Base-by-base conservation (phyloP, 1,140 invertebrate genomes). In the Meloidogyne floridensis region DNA sequence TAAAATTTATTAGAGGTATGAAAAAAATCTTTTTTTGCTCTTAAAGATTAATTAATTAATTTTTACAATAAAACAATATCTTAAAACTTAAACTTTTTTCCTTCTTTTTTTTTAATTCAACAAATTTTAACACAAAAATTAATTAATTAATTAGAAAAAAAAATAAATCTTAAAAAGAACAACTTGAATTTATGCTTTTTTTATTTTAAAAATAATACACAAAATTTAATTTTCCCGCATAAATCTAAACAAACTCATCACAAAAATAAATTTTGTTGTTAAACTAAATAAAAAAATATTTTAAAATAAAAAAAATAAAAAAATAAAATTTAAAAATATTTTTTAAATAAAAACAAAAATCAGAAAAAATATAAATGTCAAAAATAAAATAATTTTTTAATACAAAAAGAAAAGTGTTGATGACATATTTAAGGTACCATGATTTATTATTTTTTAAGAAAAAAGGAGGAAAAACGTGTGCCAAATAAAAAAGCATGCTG, bases 91-190 rank as follows among this genome's bases (percentile, higher is more conserved):
- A 32, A 32, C 32, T 15, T 54, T 51, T 59, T 15, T 9, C 9
- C 43, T 32, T 15, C 4, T 53, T 65, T 51, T 42, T 15, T 3
- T 54, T 76, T 65, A 76, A 76, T 65, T 53, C 32, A 56, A 32
- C 32, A 32, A 32, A 32, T 32, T 32, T 32, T 32, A 1, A 32
- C 32, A 0, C 32, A 0, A 32, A 32, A 32, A 54, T 13, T 59
- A 76, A 76, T 76, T 32, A 54, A 76, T 76, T 65, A 59, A 59
- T 59, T 65, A 76, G 51, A 53, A 75, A 75, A 75, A 75, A 54
- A 32, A 10, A 18, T 3, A 20, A 75, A 75, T n/a, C 6, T n/a
- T 15, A 20, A 20, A 74, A 15, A 53, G 51, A 11, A 11, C 3
- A 3, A 10, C 13, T 11, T 59, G 3, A 5, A 59, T 59, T 59